Evolutionary conservation across 2,113 vertebrate species (phyloP), one percentile per base, ranked within the genome.

Genomic region (Sceloporus undulatus): DNA sequence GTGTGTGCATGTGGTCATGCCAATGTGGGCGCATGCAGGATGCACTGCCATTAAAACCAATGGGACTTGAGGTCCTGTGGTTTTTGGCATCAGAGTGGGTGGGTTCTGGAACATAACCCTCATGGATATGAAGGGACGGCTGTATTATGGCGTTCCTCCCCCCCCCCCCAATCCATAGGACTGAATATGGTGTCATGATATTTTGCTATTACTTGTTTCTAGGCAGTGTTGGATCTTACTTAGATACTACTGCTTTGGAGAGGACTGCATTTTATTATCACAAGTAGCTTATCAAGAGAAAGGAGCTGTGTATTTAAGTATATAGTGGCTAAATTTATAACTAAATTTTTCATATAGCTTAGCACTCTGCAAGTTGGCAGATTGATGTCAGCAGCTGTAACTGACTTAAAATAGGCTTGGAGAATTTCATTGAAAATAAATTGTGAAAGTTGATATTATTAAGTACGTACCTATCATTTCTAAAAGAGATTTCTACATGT

Each of bases 391-490:
- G 87, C 78, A 87, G 87, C 70, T 5, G 0, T 94, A 94, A 96
- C 90, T 91, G 91, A 82, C 86, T 96, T 95, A 93, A 95, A 97
- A 95, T 91, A 95, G 92, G 90, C 92, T 93, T 94, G 90, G 87
- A 93, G 91, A 92, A 88, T 96, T 96, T 95, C 92, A 92, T 90
- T 93, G 92, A 82, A 91, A 92, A 70, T 89, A 75, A 94, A 94
- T 91, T 95, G 94, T 90, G 91, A 86, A 91, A 91, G 94, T 92
- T 96, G 91, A 95, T 95, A 85, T 90, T 91, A 88, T 91, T 94
- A 92, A 92, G 79, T 94, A 34, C 34, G 34, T 34, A 91, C 91
- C 29, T 89, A 86, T 94, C 86, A 90, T 94, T 95, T 95, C 85
- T 94, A 92, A 95, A 88, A 93, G 89, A 91, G 89, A 96, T 92